These are phyloP conservation scores for Leiothrix lutea DNA, from an alignment of 2,113 vertebrate genomes.

Conservation along the genomic window DNA sequence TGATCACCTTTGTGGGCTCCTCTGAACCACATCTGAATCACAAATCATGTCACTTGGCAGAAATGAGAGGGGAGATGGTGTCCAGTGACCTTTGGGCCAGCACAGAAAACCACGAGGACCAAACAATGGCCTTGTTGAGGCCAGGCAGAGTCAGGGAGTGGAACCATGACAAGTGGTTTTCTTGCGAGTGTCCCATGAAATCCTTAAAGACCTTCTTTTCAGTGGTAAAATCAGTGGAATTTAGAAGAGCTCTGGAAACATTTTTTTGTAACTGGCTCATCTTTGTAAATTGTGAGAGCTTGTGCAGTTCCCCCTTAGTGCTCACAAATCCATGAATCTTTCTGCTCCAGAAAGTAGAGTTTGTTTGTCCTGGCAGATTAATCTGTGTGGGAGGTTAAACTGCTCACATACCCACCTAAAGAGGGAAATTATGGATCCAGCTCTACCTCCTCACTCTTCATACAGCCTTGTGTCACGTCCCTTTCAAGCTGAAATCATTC, in stretches of 20 bases:
- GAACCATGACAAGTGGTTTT: neutral
- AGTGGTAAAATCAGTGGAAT: neutral
- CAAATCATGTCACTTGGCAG: neutral
- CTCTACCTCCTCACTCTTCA: neutral
- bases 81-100: fast-evolving
- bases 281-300: neutral
- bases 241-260: neutral
- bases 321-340: neutral
- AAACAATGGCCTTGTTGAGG: neutral
- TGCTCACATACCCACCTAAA: neutral
- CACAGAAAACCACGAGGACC: fast-evolving
- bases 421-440: neutral
- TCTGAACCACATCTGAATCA: neutral
- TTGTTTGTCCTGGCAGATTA: neutral
- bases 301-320: neutral
- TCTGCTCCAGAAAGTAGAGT: neutral
- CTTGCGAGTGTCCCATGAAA: neutral
- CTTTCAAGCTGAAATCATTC: neutral
- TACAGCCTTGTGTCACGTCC: fast-evolving
- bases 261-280: neutral
- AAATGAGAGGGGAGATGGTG: neutral
- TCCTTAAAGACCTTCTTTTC: neutral
- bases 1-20: neutral
- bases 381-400: neutral
- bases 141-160: neutral